A percentile compares a stretch with the other conserved stretches of the same genome.
These are phyloP conservation scores for Hypomecis atomaria DNA, from an alignment of 2,888 invertebrate genomes.

Conservation along the genomic window DNA sequence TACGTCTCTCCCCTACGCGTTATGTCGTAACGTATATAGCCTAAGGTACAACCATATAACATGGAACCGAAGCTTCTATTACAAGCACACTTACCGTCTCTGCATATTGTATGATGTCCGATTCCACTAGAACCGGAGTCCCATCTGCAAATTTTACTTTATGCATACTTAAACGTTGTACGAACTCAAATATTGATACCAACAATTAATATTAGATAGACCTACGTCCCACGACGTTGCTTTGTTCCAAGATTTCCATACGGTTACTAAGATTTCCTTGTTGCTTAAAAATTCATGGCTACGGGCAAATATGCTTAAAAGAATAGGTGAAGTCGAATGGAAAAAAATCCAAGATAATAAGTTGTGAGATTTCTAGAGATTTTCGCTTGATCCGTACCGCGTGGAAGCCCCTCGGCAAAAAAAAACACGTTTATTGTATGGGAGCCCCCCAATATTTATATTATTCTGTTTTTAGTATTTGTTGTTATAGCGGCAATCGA, in stretches of 20 bases:
- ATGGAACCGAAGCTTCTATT: constrained; percentile 9
- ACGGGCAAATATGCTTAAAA: constrained; percentile 2
- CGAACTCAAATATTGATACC: constrained; percentile 26
- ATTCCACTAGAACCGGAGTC: constrained; percentile 26
- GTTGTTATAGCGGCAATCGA: no score
- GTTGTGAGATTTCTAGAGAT: not conserved
- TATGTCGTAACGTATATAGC: no score
- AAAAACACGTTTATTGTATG: no score
- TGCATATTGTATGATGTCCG: constrained; percentile 42
- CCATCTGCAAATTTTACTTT: constrained; percentile 29
- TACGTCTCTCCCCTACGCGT: no score
- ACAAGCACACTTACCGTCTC: constrained; percentile 28
- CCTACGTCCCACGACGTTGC: constrained; percentile 5
- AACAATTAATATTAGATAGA: constrained; percentile 21
- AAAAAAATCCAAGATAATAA: not conserved
- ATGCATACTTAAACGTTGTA: constrained; percentile 29
- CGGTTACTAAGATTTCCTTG: not conserved
- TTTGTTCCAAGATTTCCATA: constrained; percentile 11
- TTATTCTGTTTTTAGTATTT: no score
- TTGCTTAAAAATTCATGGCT: constrained; percentile 4
- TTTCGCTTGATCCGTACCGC: no score
- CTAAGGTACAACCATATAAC: not conserved
- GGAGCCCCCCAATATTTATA: no score
- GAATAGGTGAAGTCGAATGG: not conserved
- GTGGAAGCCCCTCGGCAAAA: no score